Base-by-base conservation (phyloP, 2,888 invertebrate species). In the Caenorhabditis virilis region DNA sequence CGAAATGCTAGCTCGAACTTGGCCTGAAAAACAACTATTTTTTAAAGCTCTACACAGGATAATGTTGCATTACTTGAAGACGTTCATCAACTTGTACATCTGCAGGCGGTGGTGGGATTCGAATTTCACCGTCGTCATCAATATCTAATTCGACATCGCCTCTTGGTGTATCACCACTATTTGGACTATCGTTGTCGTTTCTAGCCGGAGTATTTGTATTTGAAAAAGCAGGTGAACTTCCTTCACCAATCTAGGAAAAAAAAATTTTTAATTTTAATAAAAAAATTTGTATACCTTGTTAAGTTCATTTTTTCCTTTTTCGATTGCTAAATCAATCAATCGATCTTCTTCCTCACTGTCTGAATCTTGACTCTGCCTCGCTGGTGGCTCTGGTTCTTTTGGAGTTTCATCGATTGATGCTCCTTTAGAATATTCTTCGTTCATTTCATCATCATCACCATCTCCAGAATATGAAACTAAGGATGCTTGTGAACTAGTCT, bases 281-380 rank as follows among this genome's bases (percentile, higher is more conserved):
- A n/a, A n/a, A n/a, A n/a, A n/a, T n/a, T n/a, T n/a, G n/a, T n/a
- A n/a, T 20, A 22, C 11, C 7, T 38, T 11, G 18, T 38, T 58
- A 7, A 70, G 18, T 9, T 35, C 52, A 7, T 35, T 27, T 18
- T 58, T 54, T 6, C 59, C 59, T 26, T 65, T 61, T 26, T 53
- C 36, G 9, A 69, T 45, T 2, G 66, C 69, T 35, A 54, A 33
- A 43, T 69, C 68, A 11, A 72, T 72, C 16, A 69, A n/a, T 7
- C 59, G 39, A 15, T 72, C 68, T 38, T 69, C 72, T 23, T 63
- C 72, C 13, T 68, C 66, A 20, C 56, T 57, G 2, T 69, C 60
- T 13, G 30, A 27, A 5, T 72, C 72, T 26, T 61, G 55, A 18
- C 61, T 59, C 16, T 51, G 20, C 22, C 72, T 20, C 3, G 46